Conservation (phyloP, 2,888 invertebrate genomes). For the Erynnis tages region DNA sequence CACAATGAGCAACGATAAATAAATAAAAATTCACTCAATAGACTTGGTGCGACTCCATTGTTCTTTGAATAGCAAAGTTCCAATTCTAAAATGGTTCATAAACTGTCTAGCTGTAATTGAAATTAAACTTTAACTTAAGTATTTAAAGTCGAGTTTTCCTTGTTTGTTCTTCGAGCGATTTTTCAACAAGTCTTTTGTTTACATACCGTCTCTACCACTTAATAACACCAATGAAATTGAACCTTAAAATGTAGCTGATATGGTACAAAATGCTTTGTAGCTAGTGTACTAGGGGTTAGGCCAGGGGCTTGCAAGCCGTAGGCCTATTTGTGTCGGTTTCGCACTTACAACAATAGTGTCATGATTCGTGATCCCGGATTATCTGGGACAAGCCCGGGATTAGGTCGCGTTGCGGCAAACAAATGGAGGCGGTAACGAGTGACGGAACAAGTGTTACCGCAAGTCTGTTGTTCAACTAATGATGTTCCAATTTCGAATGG, state of each 20-base stretch:
- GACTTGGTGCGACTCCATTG: conserved; percentile 41
- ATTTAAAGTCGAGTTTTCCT: neutral
- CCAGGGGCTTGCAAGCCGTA: conserved; percentile 54
- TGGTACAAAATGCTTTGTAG: conserved; percentile 34
- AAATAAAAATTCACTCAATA: conserved; percentile 63
- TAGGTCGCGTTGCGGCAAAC: conserved; percentile 78
- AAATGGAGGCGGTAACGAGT: conserved; percentile 71
- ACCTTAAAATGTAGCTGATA: neutral
- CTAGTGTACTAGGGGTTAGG: conserved; percentile 21
- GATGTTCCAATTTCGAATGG: conserved; percentile 59
- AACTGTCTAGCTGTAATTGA: conserved; percentile 15
- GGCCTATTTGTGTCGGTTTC: conserved; percentile 82
- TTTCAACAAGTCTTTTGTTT: conserved; percentile 10
- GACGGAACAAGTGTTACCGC: conserved; percentile 36
- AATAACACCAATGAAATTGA: neutral
- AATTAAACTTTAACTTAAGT: conserved; percentile 31
- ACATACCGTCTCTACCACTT: neutral
- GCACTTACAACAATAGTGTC: conserved; percentile 82
- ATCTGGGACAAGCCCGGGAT: conserved; percentile 72
- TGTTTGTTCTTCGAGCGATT: neutral
- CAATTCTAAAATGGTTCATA: conserved; percentile 32
- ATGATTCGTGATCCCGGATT: conserved; percentile 81
- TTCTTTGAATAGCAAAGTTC: conserved; percentile 34
- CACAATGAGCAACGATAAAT: conserved; percentile 60
- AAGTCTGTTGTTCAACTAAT: conserved; percentile 54